Percentiles rank a stretch among this genome's conserved stretches.
Conservation (phyloP, 2,113 vertebrate species). For the Neolamprologus cancellatus region DNA sequence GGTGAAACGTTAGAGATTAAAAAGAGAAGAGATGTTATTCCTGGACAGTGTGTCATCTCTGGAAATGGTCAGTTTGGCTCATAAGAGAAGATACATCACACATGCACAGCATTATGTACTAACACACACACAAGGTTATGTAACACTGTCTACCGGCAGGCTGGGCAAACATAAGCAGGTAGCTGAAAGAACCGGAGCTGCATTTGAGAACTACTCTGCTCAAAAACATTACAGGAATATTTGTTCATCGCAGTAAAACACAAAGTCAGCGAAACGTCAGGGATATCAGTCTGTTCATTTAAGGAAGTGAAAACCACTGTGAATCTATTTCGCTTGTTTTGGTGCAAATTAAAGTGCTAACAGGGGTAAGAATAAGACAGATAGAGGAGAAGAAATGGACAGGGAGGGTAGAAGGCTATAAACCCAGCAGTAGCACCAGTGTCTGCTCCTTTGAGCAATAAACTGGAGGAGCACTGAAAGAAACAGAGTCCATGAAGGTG, state of each 20-base stretch:
- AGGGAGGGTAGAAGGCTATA: not conserved
- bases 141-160: slow-evolving; percentile 21
- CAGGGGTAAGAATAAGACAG: not conserved
- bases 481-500: not conserved
- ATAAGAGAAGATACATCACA: slow-evolving; percentile 2
- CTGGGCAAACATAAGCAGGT: not conserved
- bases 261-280: not conserved
- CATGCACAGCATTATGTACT: not conserved
- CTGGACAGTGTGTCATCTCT: slow-evolving; percentile 29
- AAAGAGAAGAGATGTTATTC: slow-evolving; percentile 44
- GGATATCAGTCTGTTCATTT: not conserved
- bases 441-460: not conserved
- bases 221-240: not conserved
- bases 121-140: slow-evolving; percentile 18
- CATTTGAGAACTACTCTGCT: not conserved
- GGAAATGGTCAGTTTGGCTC: slow-evolving; percentile 3
- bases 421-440: not conserved
- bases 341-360: not conserved
- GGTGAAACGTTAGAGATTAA: slow-evolving; percentile 20
- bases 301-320: not conserved
- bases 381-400: not conserved
- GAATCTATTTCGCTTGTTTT: not conserved
- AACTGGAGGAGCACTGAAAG: not conserved
- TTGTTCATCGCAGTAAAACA: not conserved
- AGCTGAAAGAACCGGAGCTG: not conserved